A percentile compares a stretch with the other conserved stretches of the same genome.
These are phyloP conservation scores for Channa argus DNA, from an alignment of 2,113 vertebrate species.

Conservation along the genomic window DNA sequence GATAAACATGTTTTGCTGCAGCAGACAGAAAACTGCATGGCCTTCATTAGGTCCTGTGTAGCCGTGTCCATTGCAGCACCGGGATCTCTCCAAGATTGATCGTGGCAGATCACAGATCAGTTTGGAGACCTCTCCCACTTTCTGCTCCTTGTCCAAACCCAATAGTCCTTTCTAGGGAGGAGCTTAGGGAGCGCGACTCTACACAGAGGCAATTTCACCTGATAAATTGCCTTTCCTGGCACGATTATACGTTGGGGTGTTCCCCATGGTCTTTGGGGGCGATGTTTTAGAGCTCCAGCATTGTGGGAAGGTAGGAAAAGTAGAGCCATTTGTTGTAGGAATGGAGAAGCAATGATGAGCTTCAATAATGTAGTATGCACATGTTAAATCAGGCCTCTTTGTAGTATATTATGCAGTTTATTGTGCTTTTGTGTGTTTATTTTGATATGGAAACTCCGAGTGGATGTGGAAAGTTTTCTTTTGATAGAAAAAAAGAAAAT, in stretches of 20 bases:
- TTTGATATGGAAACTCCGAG: background rate
- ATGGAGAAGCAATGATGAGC: constrained; percentile 47
- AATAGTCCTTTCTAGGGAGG: constrained; percentile 65
- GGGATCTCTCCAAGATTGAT: constrained; percentile 74
- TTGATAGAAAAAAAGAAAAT: background rate
- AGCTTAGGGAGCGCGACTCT: constrained; percentile 69
- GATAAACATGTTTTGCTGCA: constrained; percentile 70
- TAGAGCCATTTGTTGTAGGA: constrained; percentile 57
- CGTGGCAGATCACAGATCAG: constrained; percentile 65
- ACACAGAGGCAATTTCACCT: constrained; percentile 79
- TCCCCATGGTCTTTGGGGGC: constrained; percentile 63
- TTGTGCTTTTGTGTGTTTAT: background rate
- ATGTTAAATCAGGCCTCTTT: constrained; percentile 34
- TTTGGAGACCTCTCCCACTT: constrained; percentile 70
- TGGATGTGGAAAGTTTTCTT: constrained; percentile 12
- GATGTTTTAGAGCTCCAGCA: constrained; percentile 60
- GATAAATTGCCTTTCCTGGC: constrained; percentile 80
- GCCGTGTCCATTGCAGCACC: constrained; percentile 64
- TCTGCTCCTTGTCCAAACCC: constrained; percentile 59
- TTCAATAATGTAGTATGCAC: constrained; percentile 32
- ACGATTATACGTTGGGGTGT: constrained; percentile 72
- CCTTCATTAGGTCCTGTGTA: constrained; percentile 69
- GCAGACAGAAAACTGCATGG: constrained; percentile 44
- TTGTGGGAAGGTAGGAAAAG: constrained; percentile 52
- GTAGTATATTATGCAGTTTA: constrained; percentile 7